phyloP scores from a whole-genome alignment of 2,888 invertebrate genomes.

The Phanerotoma sp. region DNA sequence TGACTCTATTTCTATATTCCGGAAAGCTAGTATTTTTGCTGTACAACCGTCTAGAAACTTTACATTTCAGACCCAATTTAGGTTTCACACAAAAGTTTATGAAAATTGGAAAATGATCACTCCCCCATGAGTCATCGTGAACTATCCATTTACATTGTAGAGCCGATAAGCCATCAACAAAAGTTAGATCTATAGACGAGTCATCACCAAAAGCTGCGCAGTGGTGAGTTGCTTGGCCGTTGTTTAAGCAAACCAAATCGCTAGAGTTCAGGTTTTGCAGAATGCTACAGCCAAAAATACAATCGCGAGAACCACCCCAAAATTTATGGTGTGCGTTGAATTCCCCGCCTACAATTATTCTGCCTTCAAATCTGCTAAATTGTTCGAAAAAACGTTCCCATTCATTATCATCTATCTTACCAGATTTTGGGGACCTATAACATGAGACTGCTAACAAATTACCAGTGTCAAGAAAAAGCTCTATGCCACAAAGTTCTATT shows the following conservation, averaged over 20 bases:
- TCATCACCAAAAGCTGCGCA: background rate
- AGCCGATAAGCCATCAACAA: slow-evolving; percentile 6
- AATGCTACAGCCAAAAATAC: background rate
- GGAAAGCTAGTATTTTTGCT: too few relatives aligned
- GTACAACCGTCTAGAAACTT: too few relatives aligned
- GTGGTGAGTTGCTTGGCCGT: background rate
- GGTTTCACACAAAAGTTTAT: too few relatives aligned
- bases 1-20: too few relatives aligned
- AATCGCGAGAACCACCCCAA: background rate
- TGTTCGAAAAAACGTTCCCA: background rate
- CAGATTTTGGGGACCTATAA: background rate
- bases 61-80: too few relatives aligned
- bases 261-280: background rate
- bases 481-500: background rate
- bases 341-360: background rate
- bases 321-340: background rate
- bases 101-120: slow-evolving; percentile 21
- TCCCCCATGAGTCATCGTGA: slow-evolving; percentile 10
- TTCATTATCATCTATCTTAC: background rate
- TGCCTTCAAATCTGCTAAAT: too few relatives aligned
- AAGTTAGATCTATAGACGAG: slow-evolving; percentile 17
- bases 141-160: slow-evolving; percentile 10
- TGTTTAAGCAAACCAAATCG: background rate
- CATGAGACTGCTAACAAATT: background rate
- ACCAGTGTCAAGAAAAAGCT: background rate